Evolutionary conservation across 2,888 invertebrate species (phyloP), one percentile per base, ranked within the genome.

Genomic region (Caenorhabditis sp.): DNA sequence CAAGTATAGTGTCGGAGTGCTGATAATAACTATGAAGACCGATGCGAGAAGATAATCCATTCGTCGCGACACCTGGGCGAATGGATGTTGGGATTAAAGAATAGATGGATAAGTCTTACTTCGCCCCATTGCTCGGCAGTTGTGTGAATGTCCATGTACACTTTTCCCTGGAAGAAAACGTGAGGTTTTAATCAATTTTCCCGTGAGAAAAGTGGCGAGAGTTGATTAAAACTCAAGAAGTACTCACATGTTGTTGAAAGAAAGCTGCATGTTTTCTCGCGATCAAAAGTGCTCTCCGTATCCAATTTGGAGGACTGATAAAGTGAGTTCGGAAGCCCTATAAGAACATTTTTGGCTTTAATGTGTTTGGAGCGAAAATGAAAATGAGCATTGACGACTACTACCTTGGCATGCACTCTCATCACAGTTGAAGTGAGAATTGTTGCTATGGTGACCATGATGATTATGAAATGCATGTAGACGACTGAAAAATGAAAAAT

Each of bases 391-490:
- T n/a, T n/a, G n/a, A n/a, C n/a, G n/a, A n/a, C n/a, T n/a, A 32
- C 20, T 22, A 82, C 85, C 40, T 82, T 80, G 18, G 78, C 83
- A 71, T 88, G 84, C 6, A 89, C 85, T 58, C 86, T 58, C 88
- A 89, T 87, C 3, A 88, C 87, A 0, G 86, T 85, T 4, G 87
- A 86, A 4, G 89, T 88, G 13, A 87, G 58, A 32, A 89, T 81
- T 5, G 89, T 88, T 1, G 89, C 88, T 15, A 88, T 70, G 1
- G 88, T 87, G 5, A 89, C 85, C 69, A 88, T 80, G 8, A 89
- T 79, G 28, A 88, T 87, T 51, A 88, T 87, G 60, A 87, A 85
- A 56, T 89, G 88, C 77, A 89, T 88, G 56, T 87, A 89, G 56
- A 86, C 81, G 51, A 89, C 88, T 88, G 82, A 40, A 88, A 85